Conservation (phyloP, 37 sponge, comb jelly and placozoan genomes). For the Cladorhizidae sp. region DNA sequence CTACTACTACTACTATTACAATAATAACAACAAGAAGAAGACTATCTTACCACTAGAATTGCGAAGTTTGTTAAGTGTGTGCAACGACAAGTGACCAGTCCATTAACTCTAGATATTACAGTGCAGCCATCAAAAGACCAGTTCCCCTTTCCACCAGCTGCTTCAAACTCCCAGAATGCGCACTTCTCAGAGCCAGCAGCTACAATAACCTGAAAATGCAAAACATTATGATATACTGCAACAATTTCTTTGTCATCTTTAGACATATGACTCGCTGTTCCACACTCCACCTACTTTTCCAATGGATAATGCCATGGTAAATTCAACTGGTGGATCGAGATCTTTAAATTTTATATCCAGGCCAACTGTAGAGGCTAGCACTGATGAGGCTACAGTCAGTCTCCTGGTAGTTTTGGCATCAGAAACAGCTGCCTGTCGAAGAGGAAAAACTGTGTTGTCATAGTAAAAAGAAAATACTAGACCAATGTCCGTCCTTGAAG, state of each 20-base stretch:
- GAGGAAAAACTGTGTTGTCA: too few species aligned
- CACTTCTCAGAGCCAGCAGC: not conserved
- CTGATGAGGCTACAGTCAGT: conserved; percentile 1
- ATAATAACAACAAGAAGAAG: not conserved
- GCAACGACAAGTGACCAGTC: conserved; percentile 23
- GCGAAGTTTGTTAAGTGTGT: conserved; percentile 63
- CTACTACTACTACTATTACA: not conserved
- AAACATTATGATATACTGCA: not conserved
- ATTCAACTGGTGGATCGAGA: not conserved
- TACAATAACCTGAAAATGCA: not conserved
- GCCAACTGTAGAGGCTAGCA: not conserved
- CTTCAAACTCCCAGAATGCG: conserved; percentile 17
- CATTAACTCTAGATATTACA: not conserved
- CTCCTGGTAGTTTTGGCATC: too few species aligned
- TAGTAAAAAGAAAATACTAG: too few species aligned
- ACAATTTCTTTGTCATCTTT: too few species aligned
- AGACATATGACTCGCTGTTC: too few species aligned
- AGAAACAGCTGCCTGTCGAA: too few species aligned
- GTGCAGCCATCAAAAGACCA: conserved; percentile 45
- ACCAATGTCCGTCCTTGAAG: too few species aligned
- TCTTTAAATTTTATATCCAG: not conserved
- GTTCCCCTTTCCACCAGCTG: conserved; percentile 23
- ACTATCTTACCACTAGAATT: conserved; percentile 42
- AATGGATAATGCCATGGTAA: not conserved
- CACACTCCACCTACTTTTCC: not conserved